These are phyloP conservation scores for Sebastes fasciatus DNA, from an alignment of 2,113 vertebrate genomes.

Conservation along the genomic window DNA sequence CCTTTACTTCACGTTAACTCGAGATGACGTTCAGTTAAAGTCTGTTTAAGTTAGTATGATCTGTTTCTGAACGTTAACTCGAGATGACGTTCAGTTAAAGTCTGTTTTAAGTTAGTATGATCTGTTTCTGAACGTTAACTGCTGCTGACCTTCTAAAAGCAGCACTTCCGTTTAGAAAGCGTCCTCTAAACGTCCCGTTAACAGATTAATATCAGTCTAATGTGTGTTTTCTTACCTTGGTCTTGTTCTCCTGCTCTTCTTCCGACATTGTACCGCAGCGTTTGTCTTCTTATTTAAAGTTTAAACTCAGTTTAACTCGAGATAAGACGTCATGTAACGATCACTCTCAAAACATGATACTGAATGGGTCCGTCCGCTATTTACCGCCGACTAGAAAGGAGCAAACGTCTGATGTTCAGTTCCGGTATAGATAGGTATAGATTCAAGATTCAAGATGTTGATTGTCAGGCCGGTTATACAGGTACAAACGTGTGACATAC, in stretches of 20 bases:
- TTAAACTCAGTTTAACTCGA: accelerated
- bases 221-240: slow-evolving; percentile 35
- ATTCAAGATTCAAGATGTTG: too few species aligned
- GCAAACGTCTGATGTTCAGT: background rate
- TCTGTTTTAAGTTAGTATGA: too few species aligned
- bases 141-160: slow-evolving; percentile 53
- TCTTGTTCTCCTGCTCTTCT: slow-evolving; percentile 23
- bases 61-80: too few species aligned
- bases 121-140: background rate
- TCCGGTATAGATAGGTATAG: background rate
- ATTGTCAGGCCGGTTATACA: too few species aligned
- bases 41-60: too few species aligned
- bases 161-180: background rate
- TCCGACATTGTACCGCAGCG: slow-evolving; percentile 25
- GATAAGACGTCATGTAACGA: accelerated
- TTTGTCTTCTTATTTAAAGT: accelerated
- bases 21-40: too few species aligned
- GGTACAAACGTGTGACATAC: too few species aligned
- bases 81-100: too few species aligned
- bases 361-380: slow-evolving; percentile 20
- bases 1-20: too few species aligned
- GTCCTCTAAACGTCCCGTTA: too few species aligned
- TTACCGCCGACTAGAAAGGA: background rate
- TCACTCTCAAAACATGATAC: slow-evolving; percentile 23
- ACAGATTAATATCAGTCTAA: too few species aligned